Percentiles rank a stretch among this genome's conserved stretches.
phyloP scores from a whole-genome alignment of 2,888 invertebrate genomes.

The Cryptophagus acutangulus region DNA sequence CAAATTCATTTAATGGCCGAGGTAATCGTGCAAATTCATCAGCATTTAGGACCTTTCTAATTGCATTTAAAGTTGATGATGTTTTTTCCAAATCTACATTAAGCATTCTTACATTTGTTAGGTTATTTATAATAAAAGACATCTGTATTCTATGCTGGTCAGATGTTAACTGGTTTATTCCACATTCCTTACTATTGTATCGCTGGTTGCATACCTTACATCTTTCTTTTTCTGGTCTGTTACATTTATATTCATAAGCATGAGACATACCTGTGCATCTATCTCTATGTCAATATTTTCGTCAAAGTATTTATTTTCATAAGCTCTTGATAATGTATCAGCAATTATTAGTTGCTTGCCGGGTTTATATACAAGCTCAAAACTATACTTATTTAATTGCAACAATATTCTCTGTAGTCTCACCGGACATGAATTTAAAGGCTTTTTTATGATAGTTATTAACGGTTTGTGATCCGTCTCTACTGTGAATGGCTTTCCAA shows the following conservation, averaged over 20 bases:
- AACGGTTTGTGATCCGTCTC: slow-evolving; percentile 24
- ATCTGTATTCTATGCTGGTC: no score
- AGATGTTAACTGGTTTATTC: no score
- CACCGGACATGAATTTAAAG: slow-evolving; percentile 13
- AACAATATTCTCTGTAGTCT: slow-evolving; percentile 16
- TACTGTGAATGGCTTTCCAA: slow-evolving; percentile 13
- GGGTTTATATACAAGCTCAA: slow-evolving; percentile 16
- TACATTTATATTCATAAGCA: no score
- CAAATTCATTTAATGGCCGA: slow-evolving; percentile 21
- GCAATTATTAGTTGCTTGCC: slow-evolving; percentile 19
- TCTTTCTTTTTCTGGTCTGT: no score
- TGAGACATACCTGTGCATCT: slow-evolving; percentile 15
- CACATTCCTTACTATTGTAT: no score
- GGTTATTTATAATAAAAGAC: no score
- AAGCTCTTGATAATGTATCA: slow-evolving; percentile 19
- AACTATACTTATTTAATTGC: slow-evolving; percentile 14
- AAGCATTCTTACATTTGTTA: no score
- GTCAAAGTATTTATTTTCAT: slow-evolving; percentile 12
- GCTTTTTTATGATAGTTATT: slow-evolving; percentile 16
- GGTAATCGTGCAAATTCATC: slow-evolving; percentile 27
- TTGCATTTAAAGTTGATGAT: no score
- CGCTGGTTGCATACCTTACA: no score
- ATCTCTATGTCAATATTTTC: slow-evolving; percentile 14
- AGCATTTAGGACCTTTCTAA: slow-evolving; percentile 10
- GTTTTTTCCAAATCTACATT: background rate